Evolutionary conservation across 1,140 invertebrate species (phyloP), one percentile per base, ranked within the genome.

Genomic region (Chelonus insularis): DNA sequence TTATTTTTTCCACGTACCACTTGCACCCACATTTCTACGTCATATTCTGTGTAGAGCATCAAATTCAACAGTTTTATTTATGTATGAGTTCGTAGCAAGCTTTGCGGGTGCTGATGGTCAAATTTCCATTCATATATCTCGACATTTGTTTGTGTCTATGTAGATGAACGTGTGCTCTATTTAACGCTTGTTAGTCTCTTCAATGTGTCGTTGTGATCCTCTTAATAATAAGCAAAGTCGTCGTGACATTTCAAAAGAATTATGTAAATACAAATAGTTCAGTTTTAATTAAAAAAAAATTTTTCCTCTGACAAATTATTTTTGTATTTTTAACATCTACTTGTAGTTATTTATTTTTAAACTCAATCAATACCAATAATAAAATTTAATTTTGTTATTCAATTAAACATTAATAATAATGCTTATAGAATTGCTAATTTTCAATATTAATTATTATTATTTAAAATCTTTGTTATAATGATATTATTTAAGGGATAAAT

Each of bases 131-230:
- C 18, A 9, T 39, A 16, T 37, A 51, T 52, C 43, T n/a, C 0
- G n/a, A 16, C n/a, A 1, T n/a, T 59, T 41, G n/a, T 11, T 12
- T 34, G 62, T 54, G 8, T n/a, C 7, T 25, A 6, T 61, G 52
- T 37, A 14, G n/a, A n/a, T 11, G 32, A 34, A 34, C 32, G 64
- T 63, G 64, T 58, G 68, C 72, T 77, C 74, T 72, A 77, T 79
- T 79, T 79, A 79, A 72, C 71, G 75, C 77, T 79, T 75, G 79
- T 81, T 81, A 81, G 72, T 66, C 67, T 48, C 66, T 69, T 73
- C 76, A 78, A 73, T 73, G 63, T 68, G 66, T 63, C 60, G 69
- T 70, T 71, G 72, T 77, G 77, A 79, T 79, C 71, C 75, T 72
- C 72, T 67, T n/a, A n/a, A n/a, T 80, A 80, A 80, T 75, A 77